Conservation (phyloP, 2,797 vertebrate species). For the Carduelis carduelis region DNA sequence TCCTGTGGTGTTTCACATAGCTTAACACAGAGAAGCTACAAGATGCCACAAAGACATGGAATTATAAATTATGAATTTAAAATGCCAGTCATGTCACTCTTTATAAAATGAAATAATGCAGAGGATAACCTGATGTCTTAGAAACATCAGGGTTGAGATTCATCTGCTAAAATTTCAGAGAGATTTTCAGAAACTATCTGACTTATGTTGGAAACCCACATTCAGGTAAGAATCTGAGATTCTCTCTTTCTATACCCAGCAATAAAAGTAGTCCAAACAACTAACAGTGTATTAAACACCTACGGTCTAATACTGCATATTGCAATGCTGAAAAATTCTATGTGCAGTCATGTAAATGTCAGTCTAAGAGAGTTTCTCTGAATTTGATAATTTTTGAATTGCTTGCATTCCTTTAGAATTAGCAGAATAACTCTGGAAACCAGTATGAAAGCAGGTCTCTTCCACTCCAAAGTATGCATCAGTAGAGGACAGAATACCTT, state of each 20-base stretch:
- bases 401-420: not conserved
- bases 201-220: not conserved
- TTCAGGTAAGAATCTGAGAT: not conserved
- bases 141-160: not conserved
- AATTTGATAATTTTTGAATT: not conserved
- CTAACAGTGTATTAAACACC: not conserved
- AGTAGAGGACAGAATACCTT: not conserved
- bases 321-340: not conserved
- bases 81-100: rapidly evolving
- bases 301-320: not conserved
- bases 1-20: not conserved
- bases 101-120: not conserved
- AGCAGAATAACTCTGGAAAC: not conserved
- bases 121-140: not conserved
- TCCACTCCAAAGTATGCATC: not conserved
- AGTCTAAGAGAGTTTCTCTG: not conserved
- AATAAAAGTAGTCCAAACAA: not conserved
- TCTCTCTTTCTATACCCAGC: not conserved
- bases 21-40: not conserved
- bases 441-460: not conserved
- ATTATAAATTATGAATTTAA: not conserved
- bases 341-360: not conserved
- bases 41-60: not conserved
- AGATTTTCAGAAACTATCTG: not conserved
- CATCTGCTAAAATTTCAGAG: not conserved